Base-by-base conservation (phyloP, 2,113 vertebrate species). In the Campylomormyrus tamandua region DNA sequence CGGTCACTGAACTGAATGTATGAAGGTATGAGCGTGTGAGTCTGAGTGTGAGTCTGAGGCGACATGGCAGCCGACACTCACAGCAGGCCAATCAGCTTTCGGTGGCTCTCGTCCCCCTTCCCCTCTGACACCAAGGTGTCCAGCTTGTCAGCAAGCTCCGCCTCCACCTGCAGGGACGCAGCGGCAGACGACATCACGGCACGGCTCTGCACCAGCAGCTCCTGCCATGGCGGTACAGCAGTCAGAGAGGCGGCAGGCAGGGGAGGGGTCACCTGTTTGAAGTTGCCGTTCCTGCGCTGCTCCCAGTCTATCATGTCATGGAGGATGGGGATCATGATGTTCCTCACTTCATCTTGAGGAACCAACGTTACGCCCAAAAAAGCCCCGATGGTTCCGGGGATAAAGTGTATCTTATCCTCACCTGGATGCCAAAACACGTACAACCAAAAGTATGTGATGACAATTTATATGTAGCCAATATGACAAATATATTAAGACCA, bases 261-360 rank as follows among this genome's bases (percentile, higher is more conserved):
- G 17, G 15, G 66, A 21, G n/a, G 24, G 8, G 89, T 74, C 91
- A 98, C 98, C 97, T 99, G 98, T 92, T 99, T 99, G 93, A 99
- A 99, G 96, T 97, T 98, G 53, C 98, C 98, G 0, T 99, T 98
- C 94, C 98, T 98, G 87, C 98, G 96, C 90, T 99, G 98, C 91
- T 99, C 98, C 97, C 98, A 99, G 95, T 99, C 98, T 98, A 99
- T 99, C 98, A 99, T 99, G 94, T 99, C 98, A 5, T 99, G 98
- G 94, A 99, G 99, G 92, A 99, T 99, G 1, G 98, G 98, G 91
- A 99, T 99, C 98, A 99, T 99, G 94, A 99, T 98, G 93, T 98
- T 98, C 13, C 98, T 93, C 0, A 99, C 97, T 94, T 99, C 98
- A 49, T 96, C 95, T 94, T 99, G 98, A 15, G 98, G 98, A 15